Percentiles rank a stretch among this genome's conserved stretches.
These are phyloP conservation scores for Sebastes cheni DNA, from an alignment of 2,797 vertebrate species.

Conservation along the genomic window DNA sequence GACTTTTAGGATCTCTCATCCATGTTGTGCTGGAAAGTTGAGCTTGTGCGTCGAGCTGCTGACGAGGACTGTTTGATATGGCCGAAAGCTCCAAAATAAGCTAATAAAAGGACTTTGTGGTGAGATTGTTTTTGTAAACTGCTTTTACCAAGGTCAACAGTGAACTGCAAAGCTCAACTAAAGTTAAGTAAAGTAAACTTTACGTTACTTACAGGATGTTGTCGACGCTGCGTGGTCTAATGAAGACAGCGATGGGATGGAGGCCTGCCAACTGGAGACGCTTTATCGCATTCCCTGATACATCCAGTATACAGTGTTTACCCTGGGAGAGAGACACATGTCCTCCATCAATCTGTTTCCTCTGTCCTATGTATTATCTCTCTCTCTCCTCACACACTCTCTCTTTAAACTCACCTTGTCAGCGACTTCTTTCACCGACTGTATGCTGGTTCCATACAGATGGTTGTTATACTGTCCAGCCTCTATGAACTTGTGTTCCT, in stretches of 20 bases:
- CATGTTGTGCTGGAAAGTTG: not conserved
- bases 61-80: not conserved
- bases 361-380: not conserved
- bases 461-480: conserved; percentile 98
- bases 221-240: conserved; percentile 93
- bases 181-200: not conserved
- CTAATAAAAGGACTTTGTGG: not conserved
- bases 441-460: conserved; percentile 96
- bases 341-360: not conserved
- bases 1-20: not conserved
- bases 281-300: conserved; percentile 98
- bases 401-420: conserved; percentile 86
- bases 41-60: not conserved
- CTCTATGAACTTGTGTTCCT: conserved; percentile 98
- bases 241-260: conserved; percentile 93
- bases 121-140: not conserved
- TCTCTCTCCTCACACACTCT: not conserved
- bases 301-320: conserved; percentile 98
- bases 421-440: conserved; percentile 94
- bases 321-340: conserved; percentile 79
- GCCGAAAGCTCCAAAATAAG: not conserved
- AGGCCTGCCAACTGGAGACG: conserved; percentile 94
- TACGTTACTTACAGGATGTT: conserved; percentile 91
- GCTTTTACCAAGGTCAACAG: not conserved
- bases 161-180: not conserved